Conservation (phyloP, 2,888 invertebrate species). For the Brenthis ino region DNA sequence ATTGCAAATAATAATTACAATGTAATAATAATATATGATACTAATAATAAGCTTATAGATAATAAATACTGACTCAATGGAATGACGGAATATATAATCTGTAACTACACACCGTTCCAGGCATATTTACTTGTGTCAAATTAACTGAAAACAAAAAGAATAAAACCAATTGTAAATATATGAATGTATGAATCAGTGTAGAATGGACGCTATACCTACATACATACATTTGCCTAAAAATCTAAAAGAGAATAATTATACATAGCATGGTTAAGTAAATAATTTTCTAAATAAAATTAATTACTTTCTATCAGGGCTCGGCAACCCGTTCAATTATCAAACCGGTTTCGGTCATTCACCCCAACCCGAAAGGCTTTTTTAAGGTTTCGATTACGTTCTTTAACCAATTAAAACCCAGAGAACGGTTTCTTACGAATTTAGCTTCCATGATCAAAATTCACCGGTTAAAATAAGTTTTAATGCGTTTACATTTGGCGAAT, state of each 20-base stretch:
- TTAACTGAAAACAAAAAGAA: slow-evolving; percentile 76
- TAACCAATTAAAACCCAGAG: no score
- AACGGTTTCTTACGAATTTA: no score
- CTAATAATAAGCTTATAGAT: slow-evolving; percentile 46
- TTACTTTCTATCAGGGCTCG: no score
- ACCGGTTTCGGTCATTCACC: no score
- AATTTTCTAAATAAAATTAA: no score
- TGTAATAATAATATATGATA: slow-evolving; percentile 34
- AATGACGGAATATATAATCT: slow-evolving; percentile 46
- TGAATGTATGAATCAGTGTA: slow-evolving; percentile 27
- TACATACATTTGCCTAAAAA: slow-evolving; percentile 3
- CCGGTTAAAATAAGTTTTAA: no score
- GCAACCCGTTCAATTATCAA: no score
- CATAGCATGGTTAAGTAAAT: no score
- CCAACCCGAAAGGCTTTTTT: no score
- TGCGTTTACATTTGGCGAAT: no score
- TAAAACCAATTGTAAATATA: slow-evolving; percentile 56
- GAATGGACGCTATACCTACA: slow-evolving; percentile 8
- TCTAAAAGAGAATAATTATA: neutral
- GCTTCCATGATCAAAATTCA: no score
- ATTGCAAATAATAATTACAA: slow-evolving; percentile 52
- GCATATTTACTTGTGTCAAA: slow-evolving; percentile 68
- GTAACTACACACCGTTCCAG: slow-evolving; percentile 75
- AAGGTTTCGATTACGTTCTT: no score
- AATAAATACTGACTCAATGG: slow-evolving; percentile 50